phyloP scores from a whole-genome alignment of 1,140 invertebrate species.

The Anastrepha obliqua region DNA sequence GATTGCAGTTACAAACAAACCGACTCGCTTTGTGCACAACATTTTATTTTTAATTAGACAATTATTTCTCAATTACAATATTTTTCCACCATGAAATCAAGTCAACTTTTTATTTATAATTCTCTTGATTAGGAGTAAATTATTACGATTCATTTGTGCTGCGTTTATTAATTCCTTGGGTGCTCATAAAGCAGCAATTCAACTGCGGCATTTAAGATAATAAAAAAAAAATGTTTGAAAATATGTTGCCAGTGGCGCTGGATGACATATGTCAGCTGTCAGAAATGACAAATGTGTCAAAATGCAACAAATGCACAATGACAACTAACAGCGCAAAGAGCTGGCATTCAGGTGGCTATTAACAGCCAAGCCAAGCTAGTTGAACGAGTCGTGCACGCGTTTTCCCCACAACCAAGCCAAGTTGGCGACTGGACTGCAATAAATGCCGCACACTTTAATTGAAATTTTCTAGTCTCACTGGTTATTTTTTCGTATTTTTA shows the following conservation, averaged over 20 bases:
- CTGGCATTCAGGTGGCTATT: not conserved
- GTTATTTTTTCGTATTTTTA: not conserved
- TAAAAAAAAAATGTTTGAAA: slow-evolving; percentile 17
- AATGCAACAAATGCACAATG: slow-evolving; percentile 24
- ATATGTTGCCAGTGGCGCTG: slow-evolving; percentile 11
- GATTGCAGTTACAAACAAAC: too few relatives aligned
- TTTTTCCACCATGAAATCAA: slow-evolving; percentile 6
- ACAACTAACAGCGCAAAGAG: not conserved
- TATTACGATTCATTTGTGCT: not conserved
- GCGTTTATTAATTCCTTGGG: not conserved
- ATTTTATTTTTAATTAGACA: not conserved
- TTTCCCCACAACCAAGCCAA: slow-evolving; percentile 16
- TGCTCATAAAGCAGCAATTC: not conserved
- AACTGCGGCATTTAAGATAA: not conserved
- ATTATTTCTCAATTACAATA: not conserved
- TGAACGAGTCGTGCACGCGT: not conserved
- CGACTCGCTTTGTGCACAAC: too few relatives aligned
- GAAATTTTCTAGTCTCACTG: not conserved
- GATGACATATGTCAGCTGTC: slow-evolving; percentile 53
- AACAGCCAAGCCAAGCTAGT: not conserved
- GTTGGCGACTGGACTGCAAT: not conserved
- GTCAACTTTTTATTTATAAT: not conserved
- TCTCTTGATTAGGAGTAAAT: slow-evolving; percentile 19
- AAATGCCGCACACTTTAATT: not conserved
- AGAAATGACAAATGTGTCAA: slow-evolving; percentile 49